phyloP scores from a whole-genome alignment of 30 jellyfish, hydroid and myxozoan genomes.

The Hydractinia symbiolongicarpus region DNA sequence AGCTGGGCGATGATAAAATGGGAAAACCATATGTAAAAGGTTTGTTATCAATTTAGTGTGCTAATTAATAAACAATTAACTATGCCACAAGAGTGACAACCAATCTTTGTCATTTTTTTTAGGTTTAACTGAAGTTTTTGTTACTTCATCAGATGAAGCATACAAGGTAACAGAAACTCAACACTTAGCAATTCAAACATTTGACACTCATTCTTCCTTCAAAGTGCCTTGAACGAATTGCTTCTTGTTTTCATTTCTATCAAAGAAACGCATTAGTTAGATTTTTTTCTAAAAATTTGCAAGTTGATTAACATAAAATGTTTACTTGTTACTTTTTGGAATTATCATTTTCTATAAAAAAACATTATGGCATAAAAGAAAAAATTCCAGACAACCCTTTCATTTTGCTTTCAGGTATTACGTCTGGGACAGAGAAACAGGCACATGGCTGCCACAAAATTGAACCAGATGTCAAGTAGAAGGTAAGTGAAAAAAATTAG shows the following conservation, averaged over 20 bases:
- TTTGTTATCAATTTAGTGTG: not conserved
- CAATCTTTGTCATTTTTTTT: not conserved
- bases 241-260: too few species aligned
- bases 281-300: too few species aligned
- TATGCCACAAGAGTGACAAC: not conserved
- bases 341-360: too few species aligned
- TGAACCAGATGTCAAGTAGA: conserved; percentile 92
- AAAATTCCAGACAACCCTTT: not conserved
- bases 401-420: conserved; percentile 55
- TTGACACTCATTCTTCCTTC: too few species aligned
- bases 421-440: conserved; percentile 87
- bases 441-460: conserved; percentile 79
- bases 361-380: not conserved
- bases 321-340: not conserved
- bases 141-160: conserved; percentile 92
- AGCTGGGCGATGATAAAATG: conserved; percentile 80
- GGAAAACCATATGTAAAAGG: conserved; percentile 95
- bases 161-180: conserved; percentile 47
- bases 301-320: too few species aligned
- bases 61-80: not conserved
- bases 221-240: too few species aligned
- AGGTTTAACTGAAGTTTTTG: conserved; percentile 76
- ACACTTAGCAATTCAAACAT: too few species aligned
- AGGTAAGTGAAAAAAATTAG: conserved; percentile 38
- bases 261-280: too few species aligned